Evolutionary conservation across 2,113 vertebrate species (phyloP).

Genomic region (Lucifuga dentata): DNA sequence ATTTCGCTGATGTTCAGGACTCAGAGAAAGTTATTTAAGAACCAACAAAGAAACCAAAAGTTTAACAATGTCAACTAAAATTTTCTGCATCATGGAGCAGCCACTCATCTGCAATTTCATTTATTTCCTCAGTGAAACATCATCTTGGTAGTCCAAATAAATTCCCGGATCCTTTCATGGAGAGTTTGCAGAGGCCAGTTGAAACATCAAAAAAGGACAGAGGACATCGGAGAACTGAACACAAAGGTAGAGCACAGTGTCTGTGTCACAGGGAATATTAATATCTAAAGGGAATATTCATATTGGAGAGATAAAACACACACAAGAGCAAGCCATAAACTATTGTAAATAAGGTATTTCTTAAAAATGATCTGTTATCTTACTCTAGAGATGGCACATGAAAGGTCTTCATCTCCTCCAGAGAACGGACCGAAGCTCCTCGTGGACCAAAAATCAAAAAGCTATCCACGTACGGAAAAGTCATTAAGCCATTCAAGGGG

Average conservation of each 20-base stretch:
- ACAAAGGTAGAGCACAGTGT: slow-evolving; percentile 83
- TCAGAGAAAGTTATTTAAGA: slow-evolving; percentile 71
- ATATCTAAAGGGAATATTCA: neutral
- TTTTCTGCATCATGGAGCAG: neutral
- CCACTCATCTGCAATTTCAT: slow-evolving; percentile 30
- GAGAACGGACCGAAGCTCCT: slow-evolving; percentile 79
- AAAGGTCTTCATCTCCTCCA: slow-evolving; percentile 83
- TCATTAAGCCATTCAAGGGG: slow-evolving; percentile 69
- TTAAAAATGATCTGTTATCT: slow-evolving; percentile 18
- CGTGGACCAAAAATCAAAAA: slow-evolving; percentile 80
- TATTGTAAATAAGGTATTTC: neutral
- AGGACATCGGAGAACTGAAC: slow-evolving; percentile 85
- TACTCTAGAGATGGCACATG: slow-evolving; percentile 68
- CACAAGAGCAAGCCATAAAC: neutral
- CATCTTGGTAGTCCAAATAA: slow-evolving; percentile 71
- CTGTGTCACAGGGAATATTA: neutral
- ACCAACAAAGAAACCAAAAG: neutral
- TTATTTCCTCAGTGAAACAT: slow-evolving; percentile 73
- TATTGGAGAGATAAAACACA: slow-evolving; percentile 6
- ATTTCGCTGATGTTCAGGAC: slow-evolving; percentile 49
- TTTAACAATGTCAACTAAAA: neutral
- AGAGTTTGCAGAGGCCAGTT: slow-evolving; percentile 74
- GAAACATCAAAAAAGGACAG: slow-evolving; percentile 89
- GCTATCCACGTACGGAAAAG: slow-evolving; percentile 75
- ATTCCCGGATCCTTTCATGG: slow-evolving; percentile 74